Percentiles rank a stretch among this genome's conserved stretches.
phyloP scores from a whole-genome alignment of 2,113 vertebrate genomes.

The Pionites leucogaster region DNA sequence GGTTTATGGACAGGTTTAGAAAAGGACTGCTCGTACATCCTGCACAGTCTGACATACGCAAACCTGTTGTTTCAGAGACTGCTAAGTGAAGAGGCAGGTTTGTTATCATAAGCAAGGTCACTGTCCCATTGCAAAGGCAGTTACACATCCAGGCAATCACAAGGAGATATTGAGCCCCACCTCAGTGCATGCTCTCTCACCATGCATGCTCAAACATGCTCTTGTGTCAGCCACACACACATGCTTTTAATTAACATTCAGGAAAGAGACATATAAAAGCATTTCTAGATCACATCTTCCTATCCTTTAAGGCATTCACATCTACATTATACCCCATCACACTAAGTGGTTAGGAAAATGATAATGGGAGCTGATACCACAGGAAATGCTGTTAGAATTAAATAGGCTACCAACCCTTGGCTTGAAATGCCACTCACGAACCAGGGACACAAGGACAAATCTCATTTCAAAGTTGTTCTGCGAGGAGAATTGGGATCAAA shows the following conservation, averaged over 20 bases:
- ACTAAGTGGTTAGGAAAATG: not conserved
- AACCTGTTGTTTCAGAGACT: not conserved
- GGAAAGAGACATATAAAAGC: not conserved
- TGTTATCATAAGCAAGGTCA: not conserved
- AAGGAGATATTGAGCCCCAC: not conserved
- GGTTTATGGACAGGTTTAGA: not conserved
- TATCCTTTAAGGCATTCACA: not conserved
- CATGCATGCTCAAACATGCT: not conserved
- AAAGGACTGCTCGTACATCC: not conserved
- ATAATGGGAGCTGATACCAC: not conserved
- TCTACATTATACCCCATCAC: not conserved
- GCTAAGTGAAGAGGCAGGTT: not conserved
- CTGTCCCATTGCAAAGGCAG: not conserved
- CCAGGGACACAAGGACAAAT: not conserved
- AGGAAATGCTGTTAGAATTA: not conserved
- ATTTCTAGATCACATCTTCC: conserved; percentile 28
- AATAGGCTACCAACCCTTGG: not conserved
- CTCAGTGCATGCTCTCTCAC: not conserved
- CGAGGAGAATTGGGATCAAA: rapidly evolving
- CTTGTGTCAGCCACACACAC: not conserved
- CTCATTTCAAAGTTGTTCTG: not conserved
- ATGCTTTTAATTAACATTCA: not conserved
- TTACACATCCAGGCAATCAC: not conserved
- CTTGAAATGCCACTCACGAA: not conserved
- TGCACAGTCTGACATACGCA: not conserved